Evolutionary conservation across 2,888 invertebrate genomes (phyloP).

Genomic region (Euzophera pinguis): DNA sequence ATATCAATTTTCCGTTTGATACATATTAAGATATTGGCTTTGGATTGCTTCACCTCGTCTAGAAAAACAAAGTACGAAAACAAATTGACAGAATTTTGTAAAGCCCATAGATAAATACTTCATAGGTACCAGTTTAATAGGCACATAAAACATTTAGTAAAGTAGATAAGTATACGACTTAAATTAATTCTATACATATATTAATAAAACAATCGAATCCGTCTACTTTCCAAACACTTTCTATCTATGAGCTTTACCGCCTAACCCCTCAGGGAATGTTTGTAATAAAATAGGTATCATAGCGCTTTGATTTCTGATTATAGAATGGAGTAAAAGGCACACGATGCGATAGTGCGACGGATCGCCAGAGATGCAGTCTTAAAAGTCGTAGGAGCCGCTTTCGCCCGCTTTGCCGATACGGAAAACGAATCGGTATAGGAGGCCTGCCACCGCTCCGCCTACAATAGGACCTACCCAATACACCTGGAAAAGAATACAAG

Average conservation of each 20-base stretch:
- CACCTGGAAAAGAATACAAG: conserved; percentile 71
- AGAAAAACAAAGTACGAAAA: conserved; percentile 2
- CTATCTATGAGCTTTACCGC: conserved; percentile 8
- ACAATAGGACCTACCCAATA: conserved; percentile 93
- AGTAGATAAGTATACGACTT: too few relatives aligned
- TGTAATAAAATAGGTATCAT: conserved; percentile 8
- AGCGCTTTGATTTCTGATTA: conserved; percentile 2
- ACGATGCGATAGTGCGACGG: not conserved
- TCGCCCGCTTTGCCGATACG: conserved; percentile 86
- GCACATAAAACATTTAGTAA: not conserved
- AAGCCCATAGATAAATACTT: not conserved
- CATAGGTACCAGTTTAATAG: not conserved
- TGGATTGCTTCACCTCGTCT: conserved; percentile 8
- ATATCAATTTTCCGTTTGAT: conserved; percentile 10
- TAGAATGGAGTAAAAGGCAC: conserved; percentile 17
- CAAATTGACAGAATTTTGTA: not conserved
- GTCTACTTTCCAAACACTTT: not conserved
- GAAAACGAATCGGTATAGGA: conserved; percentile 86
- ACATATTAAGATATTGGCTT: conserved; percentile 5
- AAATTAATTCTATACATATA: not conserved
- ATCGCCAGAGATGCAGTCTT: conserved; percentile 12
- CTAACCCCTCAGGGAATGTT: conserved; percentile 6
- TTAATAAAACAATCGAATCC: not conserved
- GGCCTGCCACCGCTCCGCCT: conserved; percentile 86
- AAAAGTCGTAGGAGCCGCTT: conserved; percentile 89